Evolutionary conservation across 1,140 invertebrate genomes (phyloP).

Genomic region (Meloidogyne floridensis): DNA sequence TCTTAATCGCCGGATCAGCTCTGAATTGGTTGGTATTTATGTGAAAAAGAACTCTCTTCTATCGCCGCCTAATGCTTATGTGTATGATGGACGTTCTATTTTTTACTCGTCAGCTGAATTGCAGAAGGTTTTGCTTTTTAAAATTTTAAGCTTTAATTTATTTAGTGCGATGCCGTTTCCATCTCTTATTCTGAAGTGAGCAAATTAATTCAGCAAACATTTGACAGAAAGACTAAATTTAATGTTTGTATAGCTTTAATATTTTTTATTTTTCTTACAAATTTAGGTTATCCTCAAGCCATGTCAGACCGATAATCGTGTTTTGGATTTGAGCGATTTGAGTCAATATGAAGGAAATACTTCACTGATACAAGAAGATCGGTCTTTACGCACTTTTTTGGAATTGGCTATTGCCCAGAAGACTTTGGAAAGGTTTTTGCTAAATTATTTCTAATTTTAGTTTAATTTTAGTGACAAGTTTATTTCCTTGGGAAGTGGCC

Average conservation of each 20-base stretch:
- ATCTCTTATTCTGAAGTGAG: neutral
- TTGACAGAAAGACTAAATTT: neutral
- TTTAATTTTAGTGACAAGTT: constrained; percentile 34
- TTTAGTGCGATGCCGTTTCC: neutral
- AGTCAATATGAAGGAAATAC: neutral
- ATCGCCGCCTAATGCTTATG: neutral
- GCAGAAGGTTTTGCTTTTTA: neutral
- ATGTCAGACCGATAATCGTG: neutral
- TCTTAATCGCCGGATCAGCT: constrained; percentile 41
- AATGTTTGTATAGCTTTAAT: neutral
- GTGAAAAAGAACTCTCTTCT: neutral
- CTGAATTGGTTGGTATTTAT: constrained; percentile 32
- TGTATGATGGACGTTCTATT: neutral
- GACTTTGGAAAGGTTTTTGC: constrained; percentile 30
- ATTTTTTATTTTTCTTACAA: neutral
- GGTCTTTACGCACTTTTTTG: constrained; percentile 43
- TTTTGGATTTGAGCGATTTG: constrained; percentile 1
- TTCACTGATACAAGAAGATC: constrained; percentile 42
- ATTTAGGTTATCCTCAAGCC: neutral
- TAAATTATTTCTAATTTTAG: constrained; percentile 4
- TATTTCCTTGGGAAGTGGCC: constrained; percentile 35
- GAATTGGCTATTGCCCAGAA: constrained; percentile 38
- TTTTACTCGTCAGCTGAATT: neutral
- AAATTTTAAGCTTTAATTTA: neutral
- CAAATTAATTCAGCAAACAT: neutral